These are phyloP conservation scores for Oreochromis grahami DNA, from an alignment of 2,797 vertebrate species.

Conservation along the genomic window DNA sequence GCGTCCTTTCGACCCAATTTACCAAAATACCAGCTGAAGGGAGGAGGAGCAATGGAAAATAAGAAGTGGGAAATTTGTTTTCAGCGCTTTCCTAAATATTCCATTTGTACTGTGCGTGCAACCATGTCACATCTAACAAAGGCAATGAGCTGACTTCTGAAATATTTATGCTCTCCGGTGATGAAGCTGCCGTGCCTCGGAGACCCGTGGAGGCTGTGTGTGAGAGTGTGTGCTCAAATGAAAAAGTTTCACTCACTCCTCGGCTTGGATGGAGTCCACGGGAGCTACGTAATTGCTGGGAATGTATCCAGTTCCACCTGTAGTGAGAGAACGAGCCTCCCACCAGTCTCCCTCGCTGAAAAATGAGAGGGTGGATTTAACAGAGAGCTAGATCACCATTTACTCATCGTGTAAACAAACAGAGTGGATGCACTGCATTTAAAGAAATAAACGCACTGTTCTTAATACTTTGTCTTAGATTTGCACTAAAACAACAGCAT, in stretches of 20 bases:
- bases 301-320: constrained; percentile 97
- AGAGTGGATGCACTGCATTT: not conserved
- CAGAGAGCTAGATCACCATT: not conserved
- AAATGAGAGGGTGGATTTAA: constrained; percentile 19
- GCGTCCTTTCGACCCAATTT: constrained; percentile 98
- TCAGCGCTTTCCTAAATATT: not conserved
- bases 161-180: constrained; percentile 26
- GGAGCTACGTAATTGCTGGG: constrained; percentile 99
- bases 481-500: not conserved
- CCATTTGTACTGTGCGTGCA: not conserved
- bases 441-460: not conserved
- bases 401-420: constrained; percentile 17
- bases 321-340: constrained; percentile 97
- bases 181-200: not conserved
- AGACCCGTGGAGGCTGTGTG: not conserved
- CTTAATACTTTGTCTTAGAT: not conserved
- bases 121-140: not conserved
- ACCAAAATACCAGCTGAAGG: constrained; percentile 96
- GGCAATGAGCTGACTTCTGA: not conserved
- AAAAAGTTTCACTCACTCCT: constrained; percentile 85
- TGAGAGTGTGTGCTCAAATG: not conserved
- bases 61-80: not conserved
- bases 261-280: constrained; percentile 98
- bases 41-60: not conserved
- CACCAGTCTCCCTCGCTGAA: constrained; percentile 99